Percentiles rank a stretch among this genome's conserved stretches.
Conservation (phyloP, 1,140 invertebrate genomes). For the Lucilia cuprina region DNA sequence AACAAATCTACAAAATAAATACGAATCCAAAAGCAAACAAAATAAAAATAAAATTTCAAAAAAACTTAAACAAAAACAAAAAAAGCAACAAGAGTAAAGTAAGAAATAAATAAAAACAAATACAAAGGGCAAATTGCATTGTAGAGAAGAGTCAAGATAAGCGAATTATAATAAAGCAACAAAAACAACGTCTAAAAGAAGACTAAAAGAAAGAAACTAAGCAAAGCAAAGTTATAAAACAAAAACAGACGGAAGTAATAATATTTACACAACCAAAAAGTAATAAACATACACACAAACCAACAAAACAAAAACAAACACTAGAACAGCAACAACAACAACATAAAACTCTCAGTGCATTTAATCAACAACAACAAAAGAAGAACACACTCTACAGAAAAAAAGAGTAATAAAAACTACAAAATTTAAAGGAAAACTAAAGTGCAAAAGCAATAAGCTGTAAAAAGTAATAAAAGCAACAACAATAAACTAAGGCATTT, state of each 20-base stretch:
- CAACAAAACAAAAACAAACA: not conserved
- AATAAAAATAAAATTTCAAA: not conserved
- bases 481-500: too few relatives aligned
- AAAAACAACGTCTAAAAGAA: not conserved
- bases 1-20: not conserved
- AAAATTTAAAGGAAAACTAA: not conserved
- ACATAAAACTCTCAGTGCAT: not conserved
- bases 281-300: not conserved
- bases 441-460: not conserved
- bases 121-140: slow-evolving; percentile 22
- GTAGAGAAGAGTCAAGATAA: not conserved
- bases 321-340: not conserved
- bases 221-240: not conserved
- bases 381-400: not conserved
- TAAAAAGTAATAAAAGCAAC: not conserved
- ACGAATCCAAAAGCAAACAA: slow-evolving; percentile 16
- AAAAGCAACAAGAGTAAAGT: not conserved
- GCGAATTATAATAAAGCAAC: not conserved
- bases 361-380: not conserved
- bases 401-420: not conserved
- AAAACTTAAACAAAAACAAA: not conserved
- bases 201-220: not conserved
- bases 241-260: slow-evolving; percentile 19
- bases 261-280: not conserved
- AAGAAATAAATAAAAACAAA: slow-evolving; percentile 16